Evolutionary conservation across 2,113 vertebrate species (phyloP), one percentile per base, ranked within the genome.

Genomic region (Psilopogon haemacephalus): DNA sequence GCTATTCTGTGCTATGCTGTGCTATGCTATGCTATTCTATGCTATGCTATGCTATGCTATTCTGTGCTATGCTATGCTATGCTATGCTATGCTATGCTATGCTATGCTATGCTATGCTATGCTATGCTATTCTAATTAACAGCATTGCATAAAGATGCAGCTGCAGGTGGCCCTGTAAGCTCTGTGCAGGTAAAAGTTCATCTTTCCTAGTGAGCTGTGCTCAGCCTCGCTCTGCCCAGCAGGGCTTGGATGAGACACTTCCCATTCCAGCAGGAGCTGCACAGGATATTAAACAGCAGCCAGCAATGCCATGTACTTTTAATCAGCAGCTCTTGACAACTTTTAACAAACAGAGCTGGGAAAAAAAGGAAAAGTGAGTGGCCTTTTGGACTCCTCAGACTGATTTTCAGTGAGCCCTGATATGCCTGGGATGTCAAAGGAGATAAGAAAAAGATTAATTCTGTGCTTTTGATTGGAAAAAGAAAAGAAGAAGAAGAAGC

Each of bases 231-330:
- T 88, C 68, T 89, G 46, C 67, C 85, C 74, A 72, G 81, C 32
- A 75, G 24, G 60, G 86, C 62, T 50, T 32, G 67, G 76, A 93
- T 83, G 76, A 94, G 92, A 90, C 62, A 65, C 17, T 78, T 96
- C 65, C 42, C 32, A 86, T 86, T 95, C 73, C 63, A 75, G 80
- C 14, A 65, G 76, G 60, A 81, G 71, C 48, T 84, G 37, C 67
- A 55, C 35, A 64, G 38, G 86, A 69, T 88, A 90, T 88, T 64
- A 78, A 93, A 72, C 21, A 58, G 27, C 21, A 90, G 48, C 20
- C 54, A 78, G 42, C 74, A 74, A 78, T 80, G 28, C 55, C 48
- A 73, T 20, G 48, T 24, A 71, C 28, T 60, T 88, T 56, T 84
- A 88, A 92, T 75, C 46, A 81, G 10, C 35, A 84, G 27, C 14